Evolutionary conservation across 2,888 invertebrate genomes (phyloP), one percentile per base, ranked within the genome.

Genomic region (Norana najaformis): DNA sequence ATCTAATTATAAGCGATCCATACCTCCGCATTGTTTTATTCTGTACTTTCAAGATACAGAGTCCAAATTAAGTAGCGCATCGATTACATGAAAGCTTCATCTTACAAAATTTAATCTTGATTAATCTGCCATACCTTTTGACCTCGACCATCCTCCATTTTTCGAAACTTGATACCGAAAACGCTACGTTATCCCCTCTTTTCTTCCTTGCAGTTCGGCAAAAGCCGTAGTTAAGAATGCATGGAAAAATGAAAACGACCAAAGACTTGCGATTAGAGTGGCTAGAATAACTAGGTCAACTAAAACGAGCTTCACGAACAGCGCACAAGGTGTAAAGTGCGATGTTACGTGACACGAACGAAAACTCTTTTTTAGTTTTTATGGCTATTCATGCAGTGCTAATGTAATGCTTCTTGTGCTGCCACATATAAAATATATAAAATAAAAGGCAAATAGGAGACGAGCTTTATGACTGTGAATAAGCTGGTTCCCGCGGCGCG

Each of bases 141-240:
- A n/a, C 69, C 8, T 69, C 69, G 69, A 69, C 69, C 69, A 69
- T 69, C 69, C 69, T 69, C 69, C 69, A 69, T 69, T 69, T 69
- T 69, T 30, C 4, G 69, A 30, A 69, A 69, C n/a, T 69, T 69
- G 69, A n/a, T 6, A n/a, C 69, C 69, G 69, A 69, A 47, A 69
- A 69, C 69, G 69, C n/a, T 69, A n/a, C n/a, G n/a, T n/a, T 1
- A 30, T 53, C 23, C 53, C 11, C 53, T 53, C 53, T 69, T 69
- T n/a, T 69, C n/a, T 16, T 0, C 5, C 69, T 23, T 30, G n/a
- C 30, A 69, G 30, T 69, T 47, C 16, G 0, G 11, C 16, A 0
- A 0, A 30, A 8, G 23, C 23, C 18, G 3, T 13, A 14, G 30
- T 69, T n/a, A n/a, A 69, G n/a, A n/a, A 20, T 5, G 23, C 47